Base-by-base conservation (phyloP, 2,888 invertebrate genomes). In the Operophtera brumata region DNA sequence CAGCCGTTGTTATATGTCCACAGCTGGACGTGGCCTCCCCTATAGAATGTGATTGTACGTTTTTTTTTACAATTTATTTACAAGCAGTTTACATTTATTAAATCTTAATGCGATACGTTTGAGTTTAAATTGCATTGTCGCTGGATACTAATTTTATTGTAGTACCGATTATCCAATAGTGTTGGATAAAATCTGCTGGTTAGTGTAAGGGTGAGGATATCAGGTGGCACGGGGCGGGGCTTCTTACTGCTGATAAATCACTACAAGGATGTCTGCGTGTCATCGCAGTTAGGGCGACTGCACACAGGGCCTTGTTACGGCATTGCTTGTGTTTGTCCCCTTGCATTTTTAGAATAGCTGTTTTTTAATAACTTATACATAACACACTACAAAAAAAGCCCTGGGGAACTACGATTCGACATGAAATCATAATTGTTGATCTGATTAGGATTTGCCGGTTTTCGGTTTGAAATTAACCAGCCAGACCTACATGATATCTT, bases 181-280 rank as follows among this genome's bases (percentile, higher is more conserved):
- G 47, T 50, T 34, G 48, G 9, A 47, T 25, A 25, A 57, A 13
- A 47, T 28, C 45, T 30, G 41, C 9, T 52, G 30, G 40, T 30
- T 11, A 42, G 42, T 56, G 54, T 55, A 51, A 53, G 54, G 52
- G 57, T 63, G 59, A 65, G 54, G 60, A 58, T 63, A 66, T 54
- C 48, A 56, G 47, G 47, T 58, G 47, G 13, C 46, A 35, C n/a
- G 42, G 32, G 73, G 73, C 73, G 63, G 72, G 58, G 62, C 46
- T 10, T 47, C 12, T 10, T 41, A 44, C 45, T 53, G 51, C 28
- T 67, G 69, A 67, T 71, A 71, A 72, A 75, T 74, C 66, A 67
- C 58, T 54, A 61, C 59, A 52, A 62, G 57, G 51, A 48, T 41
- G 32, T 45, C 47, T 43, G 30, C 54, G 44, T 54, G 44, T 41